Base-by-base conservation (phyloP, 2,113 vertebrate genomes). In the Oncorhynchus keta region DNA sequence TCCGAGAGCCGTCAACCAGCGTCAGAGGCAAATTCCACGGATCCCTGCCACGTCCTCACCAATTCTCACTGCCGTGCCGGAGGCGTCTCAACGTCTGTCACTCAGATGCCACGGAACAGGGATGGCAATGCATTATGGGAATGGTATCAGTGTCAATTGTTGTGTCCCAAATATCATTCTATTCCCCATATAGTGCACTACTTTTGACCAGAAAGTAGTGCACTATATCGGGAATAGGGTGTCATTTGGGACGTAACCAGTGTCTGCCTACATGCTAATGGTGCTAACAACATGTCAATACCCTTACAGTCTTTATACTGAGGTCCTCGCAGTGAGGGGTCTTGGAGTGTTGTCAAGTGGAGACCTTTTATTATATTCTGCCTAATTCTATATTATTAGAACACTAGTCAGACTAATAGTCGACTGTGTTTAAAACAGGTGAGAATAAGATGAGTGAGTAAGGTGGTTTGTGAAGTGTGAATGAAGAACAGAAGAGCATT, bases 51-150 rank as follows among this genome's bases (percentile, higher is more conserved):
- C 84, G 89, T 89, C 90, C 88, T 83, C 90, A 88, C 90, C 86
- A 89, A 83, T 88, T 89, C 85, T 87, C 89, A 89, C 87, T 62
- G 76, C 74, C 78, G 81, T 62, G 81, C 86, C 45, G 70, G 82
- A 84, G 84, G 83, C 62, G 75, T 87, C 81, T 86, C 82, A 83
- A 90, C 89, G 89, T 89, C 86, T 91, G 88, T 87, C 89, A 90
- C 84, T 92, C 89, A 88, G 71, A 81, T 75, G 28, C 68, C 75
- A 79, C 32, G 62, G 48, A 74, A 26, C 35, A 77, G 22, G n/a
- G 30, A 7, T 67, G 64, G 73, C 83, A 83, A 84, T 59, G 81
- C 82, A 78, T 84, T 85, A 89, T 84, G 80, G 84, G 87, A 83
- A 81, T 18, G 74, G 69, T 70, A 77, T 70, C 61, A 28, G 12